Conservation (phyloP, 37 sponge, comb jelly and placozoan species). For the Haliclona indistincta region DNA sequence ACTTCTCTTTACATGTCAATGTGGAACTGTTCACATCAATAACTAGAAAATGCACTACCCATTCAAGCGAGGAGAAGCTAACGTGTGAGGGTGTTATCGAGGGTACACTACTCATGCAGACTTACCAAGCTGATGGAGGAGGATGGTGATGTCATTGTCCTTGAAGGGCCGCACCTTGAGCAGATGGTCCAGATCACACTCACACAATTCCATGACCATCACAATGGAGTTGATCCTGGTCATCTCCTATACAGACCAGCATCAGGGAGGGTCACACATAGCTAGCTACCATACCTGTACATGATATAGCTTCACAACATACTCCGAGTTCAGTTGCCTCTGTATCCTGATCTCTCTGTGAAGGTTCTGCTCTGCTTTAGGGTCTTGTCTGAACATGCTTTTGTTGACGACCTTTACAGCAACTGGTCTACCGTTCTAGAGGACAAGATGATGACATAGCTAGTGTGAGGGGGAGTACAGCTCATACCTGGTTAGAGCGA, state of each 20-base stretch:
- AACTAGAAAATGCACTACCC: too few relatives aligned
- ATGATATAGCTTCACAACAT: constrained; percentile 73
- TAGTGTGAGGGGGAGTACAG: background rate
- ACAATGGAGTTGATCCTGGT: constrained; percentile 56
- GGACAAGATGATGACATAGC: background rate
- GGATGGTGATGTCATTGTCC: constrained; percentile 53
- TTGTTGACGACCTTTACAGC: constrained; percentile 85
- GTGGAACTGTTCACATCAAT: too few relatives aligned
- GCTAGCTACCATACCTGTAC: constrained; percentile 46
- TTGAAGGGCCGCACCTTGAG: constrained; percentile 75
- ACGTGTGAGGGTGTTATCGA: too few relatives aligned
- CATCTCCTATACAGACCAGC: constrained; percentile 53
- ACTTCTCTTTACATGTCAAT: too few relatives aligned
- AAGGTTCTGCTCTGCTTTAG: constrained; percentile 82
- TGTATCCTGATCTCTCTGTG: constrained; percentile 83
- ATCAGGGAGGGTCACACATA: background rate
- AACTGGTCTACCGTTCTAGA: constrained; percentile 51
- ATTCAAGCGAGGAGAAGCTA: too few relatives aligned
- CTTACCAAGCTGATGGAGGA: constrained; percentile 78
- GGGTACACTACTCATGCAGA: background rate
- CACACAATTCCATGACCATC: constrained; percentile 91
- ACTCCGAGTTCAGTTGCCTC: constrained; percentile 45
- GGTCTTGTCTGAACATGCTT: constrained; percentile 72
- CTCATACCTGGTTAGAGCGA: constrained; percentile 57
- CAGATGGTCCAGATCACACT: constrained; percentile 81